phyloP scores from a whole-genome alignment of 2,113 vertebrate species.

The Urocolius indicus region DNA sequence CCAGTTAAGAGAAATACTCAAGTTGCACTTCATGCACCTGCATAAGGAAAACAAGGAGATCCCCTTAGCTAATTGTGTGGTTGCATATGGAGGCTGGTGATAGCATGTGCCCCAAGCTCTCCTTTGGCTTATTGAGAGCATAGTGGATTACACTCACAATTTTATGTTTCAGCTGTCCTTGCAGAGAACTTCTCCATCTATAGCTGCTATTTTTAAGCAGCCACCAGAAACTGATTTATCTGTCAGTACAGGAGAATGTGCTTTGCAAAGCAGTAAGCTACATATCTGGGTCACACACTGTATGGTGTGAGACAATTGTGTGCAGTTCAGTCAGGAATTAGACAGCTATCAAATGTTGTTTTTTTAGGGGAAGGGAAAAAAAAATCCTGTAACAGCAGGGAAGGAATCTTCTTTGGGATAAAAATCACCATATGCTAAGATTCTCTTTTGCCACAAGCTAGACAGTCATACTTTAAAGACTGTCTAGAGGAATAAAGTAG shows the following conservation, averaged over 20 bases:
- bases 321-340: slow-evolving; percentile 51
- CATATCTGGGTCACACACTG: slow-evolving; percentile 56
- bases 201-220: slow-evolving; percentile 55
- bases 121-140: neutral
- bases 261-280: slow-evolving; percentile 60
- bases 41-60: neutral
- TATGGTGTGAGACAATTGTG: slow-evolving; percentile 5
- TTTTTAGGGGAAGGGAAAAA: neutral
- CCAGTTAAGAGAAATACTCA: neutral
- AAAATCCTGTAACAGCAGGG: neutral
- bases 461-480: neutral
- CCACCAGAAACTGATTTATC: slow-evolving; percentile 59
- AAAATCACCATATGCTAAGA: slow-evolving; percentile 13
- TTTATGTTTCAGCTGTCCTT: neutral
- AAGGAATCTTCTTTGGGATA: slow-evolving; percentile 12
- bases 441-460: slow-evolving; percentile 17
- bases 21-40: neutral
- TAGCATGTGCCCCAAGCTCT: neutral
- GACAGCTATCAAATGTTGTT: neutral
- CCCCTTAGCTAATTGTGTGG: slow-evolving; percentile 18
- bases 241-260: slow-evolving; percentile 57
- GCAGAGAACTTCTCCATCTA: slow-evolving; percentile 27
- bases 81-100: neutral
- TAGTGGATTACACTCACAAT: slow-evolving; percentile 19
- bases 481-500: neutral